These are phyloP conservation scores for Pyxicephalus adspersus DNA, from an alignment of 2,113 vertebrate genomes.

Conservation along the genomic window DNA sequence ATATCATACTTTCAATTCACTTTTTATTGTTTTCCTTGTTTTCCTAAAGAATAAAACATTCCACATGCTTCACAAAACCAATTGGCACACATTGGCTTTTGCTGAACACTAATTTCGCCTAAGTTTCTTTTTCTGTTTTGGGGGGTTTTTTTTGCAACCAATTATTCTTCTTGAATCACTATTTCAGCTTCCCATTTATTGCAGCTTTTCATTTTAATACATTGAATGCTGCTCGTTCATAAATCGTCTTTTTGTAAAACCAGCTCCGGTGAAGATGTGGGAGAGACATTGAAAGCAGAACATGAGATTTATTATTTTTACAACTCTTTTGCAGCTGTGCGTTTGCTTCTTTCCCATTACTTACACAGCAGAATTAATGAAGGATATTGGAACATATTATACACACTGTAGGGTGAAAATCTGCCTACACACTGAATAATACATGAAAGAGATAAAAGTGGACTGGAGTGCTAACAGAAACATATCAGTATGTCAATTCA, in stretches of 20 bases:
- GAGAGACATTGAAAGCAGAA: conserved; percentile 23
- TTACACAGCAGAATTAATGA: conserved; percentile 51
- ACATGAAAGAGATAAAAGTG: conserved; percentile 51
- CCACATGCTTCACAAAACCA: background rate
- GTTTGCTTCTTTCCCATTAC: conserved; percentile 34
- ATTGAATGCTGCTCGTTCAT: background rate
- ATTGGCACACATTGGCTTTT: background rate
- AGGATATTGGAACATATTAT: conserved; percentile 38
- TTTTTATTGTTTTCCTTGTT: no score
- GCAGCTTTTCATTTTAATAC: background rate
- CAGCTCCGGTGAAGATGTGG: conserved; percentile 18
- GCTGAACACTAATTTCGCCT: background rate
- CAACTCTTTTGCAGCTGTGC: conserved; percentile 31
- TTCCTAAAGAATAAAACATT: background rate
- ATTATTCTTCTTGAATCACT: conserved; percentile 10
- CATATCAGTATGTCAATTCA: conserved; percentile 43
- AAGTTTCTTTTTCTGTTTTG: background rate
- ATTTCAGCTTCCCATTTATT: background rate
- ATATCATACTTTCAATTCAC: no score
- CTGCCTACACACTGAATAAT: conserved; percentile 50
- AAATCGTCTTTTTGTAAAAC: conserved; percentile 10
- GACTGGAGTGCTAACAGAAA: conserved; percentile 42
- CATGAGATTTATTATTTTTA: conserved; percentile 51
- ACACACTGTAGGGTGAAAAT: conserved; percentile 44
- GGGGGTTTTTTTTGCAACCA: background rate